Conservation (phyloP, 2,888 invertebrate genomes). For the Pediacus dermestoides region DNA sequence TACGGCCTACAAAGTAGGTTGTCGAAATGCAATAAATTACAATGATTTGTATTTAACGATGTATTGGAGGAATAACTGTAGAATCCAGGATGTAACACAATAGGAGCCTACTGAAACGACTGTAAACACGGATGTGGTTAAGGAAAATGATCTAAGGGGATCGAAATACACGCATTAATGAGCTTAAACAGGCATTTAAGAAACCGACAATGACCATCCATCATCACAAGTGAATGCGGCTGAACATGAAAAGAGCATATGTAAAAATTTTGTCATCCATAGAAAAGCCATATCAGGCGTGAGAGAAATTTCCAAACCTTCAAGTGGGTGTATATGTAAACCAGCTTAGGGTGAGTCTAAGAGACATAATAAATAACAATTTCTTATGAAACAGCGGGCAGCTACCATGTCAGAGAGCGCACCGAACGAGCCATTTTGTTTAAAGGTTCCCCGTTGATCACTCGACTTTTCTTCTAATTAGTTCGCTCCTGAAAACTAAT, state of each 20-base stretch:
- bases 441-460: slow-evolving; percentile 26
- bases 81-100: slow-evolving; percentile 16
- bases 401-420: slow-evolving; percentile 28
- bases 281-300: slow-evolving; percentile 33
- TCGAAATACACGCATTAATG: slow-evolving; percentile 30
- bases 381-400: slow-evolving; percentile 42
- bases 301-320: slow-evolving; percentile 32
- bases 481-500: slow-evolving; percentile 41
- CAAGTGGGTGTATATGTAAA: slow-evolving; percentile 44
- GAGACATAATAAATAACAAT: slow-evolving; percentile 39
- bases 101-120: slow-evolving; percentile 19
- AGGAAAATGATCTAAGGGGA: slow-evolving; percentile 21
- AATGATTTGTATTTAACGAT: slow-evolving; percentile 19
- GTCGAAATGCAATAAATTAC: slow-evolving; percentile 24
- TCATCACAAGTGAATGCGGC: slow-evolving; percentile 43
- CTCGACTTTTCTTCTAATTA: slow-evolving; percentile 37
- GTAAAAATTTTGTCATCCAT: slow-evolving; percentile 22
- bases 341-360: slow-evolving; percentile 29
- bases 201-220: slow-evolving; percentile 35
- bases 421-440: slow-evolving; percentile 40
- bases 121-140: slow-evolving; percentile 19
- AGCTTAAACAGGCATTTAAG: slow-evolving; percentile 39
- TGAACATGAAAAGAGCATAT: slow-evolving; percentile 35
- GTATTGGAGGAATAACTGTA: slow-evolving; percentile 10
- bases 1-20: slow-evolving; percentile 20